Percentiles rank a stretch among this genome's conserved stretches.
Conservation (phyloP, 2,113 vertebrate genomes). For the Vulpes lagopus region DNA sequence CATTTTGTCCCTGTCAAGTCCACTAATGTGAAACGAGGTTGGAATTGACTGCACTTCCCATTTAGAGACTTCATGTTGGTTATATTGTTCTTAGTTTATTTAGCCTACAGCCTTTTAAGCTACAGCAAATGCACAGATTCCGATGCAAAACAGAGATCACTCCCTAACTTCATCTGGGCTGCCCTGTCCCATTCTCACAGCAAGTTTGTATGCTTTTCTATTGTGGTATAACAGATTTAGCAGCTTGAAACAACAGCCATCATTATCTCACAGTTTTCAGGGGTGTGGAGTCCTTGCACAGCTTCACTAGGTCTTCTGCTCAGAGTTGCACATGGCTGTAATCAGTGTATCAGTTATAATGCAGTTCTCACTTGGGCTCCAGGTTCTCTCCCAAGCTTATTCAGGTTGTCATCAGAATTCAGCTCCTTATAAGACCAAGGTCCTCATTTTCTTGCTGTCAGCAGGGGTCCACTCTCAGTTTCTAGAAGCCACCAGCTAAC, state of each 20-base stretch:
- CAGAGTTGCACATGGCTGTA: neutral
- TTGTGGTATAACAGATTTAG: neutral
- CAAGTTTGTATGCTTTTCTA: neutral
- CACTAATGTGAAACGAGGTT: neutral
- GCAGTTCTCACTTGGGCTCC: neutral
- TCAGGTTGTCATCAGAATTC: neutral
- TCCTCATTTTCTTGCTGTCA: neutral
- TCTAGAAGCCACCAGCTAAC: neutral
- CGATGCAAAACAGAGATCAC: neutral
- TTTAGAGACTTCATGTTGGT: neutral
- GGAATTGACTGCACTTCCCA: neutral
- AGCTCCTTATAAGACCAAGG: neutral
- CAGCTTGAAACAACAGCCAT: neutral
- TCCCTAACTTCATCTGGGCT: neutral
- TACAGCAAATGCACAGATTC: neutral
- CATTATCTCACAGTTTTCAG: neutral
- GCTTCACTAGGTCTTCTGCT: neutral
- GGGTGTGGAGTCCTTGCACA: neutral
- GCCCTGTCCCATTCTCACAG: neutral
- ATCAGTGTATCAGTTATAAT: neutral
- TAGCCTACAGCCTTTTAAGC: neutral
- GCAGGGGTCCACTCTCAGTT: neutral
- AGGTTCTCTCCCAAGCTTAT: neutral
- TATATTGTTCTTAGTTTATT: neutral
- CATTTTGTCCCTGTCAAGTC: neutral